Conservation (phyloP, 2,888 invertebrate species). For the Dorcus parallelipipedus region DNA sequence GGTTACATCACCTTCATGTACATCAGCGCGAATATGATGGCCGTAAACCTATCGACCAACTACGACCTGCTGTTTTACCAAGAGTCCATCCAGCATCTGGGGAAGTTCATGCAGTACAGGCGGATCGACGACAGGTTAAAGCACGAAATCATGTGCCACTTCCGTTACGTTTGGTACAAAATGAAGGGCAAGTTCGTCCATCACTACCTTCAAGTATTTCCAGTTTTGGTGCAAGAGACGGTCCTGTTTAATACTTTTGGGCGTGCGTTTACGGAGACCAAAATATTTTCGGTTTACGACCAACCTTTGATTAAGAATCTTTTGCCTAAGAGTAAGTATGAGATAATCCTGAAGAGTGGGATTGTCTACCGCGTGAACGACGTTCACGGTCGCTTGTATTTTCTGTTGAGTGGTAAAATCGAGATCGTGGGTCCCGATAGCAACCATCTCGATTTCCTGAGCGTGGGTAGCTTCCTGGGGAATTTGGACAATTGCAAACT, state of each 20-base stretch:
- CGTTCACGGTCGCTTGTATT: conserved; percentile 25
- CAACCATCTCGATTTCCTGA: conserved; percentile 21
- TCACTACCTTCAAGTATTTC: conserved; percentile 15
- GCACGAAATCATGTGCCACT: conserved; percentile 28
- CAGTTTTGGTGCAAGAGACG: conserved; percentile 24
- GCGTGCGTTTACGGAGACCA: conserved; percentile 11
- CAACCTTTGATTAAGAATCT: conserved; percentile 22
- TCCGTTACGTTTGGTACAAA: conserved; percentile 28
- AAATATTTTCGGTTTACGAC: conserved; percentile 17
- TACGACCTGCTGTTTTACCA: conserved; percentile 25
- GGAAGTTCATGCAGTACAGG: conserved; percentile 24
- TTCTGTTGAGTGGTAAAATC: conserved; percentile 26
- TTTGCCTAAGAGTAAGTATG: conserved; percentile 15
- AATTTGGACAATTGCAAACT: conserved; percentile 24
- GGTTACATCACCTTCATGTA: conserved; percentile 3
- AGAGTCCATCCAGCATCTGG: conserved; percentile 26
- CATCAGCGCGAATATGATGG: conserved; percentile 12
- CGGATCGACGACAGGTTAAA: conserved; percentile 26
- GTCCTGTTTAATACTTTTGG: conserved; percentile 25
- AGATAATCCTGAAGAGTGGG: conserved; percentile 15
- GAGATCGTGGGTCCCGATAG: conserved; percentile 31
- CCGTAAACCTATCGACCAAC: conserved; percentile 18
- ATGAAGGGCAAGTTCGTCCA: conserved; percentile 19
- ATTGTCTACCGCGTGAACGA: conserved; percentile 25
- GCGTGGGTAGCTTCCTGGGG: conserved; percentile 30